Conservation (phyloP, 2,797 vertebrate genomes). For the Iguana delicatissima region DNA sequence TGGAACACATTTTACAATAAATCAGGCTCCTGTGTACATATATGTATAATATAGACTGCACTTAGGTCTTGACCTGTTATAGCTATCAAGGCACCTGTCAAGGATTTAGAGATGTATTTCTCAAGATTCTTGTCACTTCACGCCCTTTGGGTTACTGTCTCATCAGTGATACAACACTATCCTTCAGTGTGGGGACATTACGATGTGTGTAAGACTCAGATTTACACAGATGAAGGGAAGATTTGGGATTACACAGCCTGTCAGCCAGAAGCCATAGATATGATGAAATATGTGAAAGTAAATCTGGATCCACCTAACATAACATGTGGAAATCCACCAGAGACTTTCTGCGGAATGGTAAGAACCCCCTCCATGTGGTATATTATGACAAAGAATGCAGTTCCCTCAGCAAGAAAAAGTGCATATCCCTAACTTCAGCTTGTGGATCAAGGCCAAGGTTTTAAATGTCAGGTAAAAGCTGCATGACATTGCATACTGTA, state of each 20-base stretch:
- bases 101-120: slow-evolving; percentile 90
- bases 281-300: slow-evolving; percentile 95
- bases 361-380: slow-evolving; percentile 69
- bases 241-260: slow-evolving; percentile 99
- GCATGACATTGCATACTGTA: neutral
- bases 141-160: slow-evolving; percentile 89
- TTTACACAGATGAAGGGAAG: slow-evolving; percentile 94
- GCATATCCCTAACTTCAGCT: neutral
- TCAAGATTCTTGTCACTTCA: slow-evolving; percentile 91
- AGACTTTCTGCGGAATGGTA: slow-evolving; percentile 98
- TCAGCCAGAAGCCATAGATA: slow-evolving; percentile 95
- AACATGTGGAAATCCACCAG: slow-evolving; percentile 97
- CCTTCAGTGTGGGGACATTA: slow-evolving; percentile 97
- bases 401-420: slow-evolving; percentile 17
- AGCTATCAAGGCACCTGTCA: slow-evolving; percentile 61
- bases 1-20: slow-evolving; percentile 68
- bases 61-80: slow-evolving; percentile 47
- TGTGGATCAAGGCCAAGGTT: slow-evolving; percentile 38
- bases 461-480: neutral
- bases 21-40: slow-evolving; percentile 22
- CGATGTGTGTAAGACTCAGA: slow-evolving; percentile 95
- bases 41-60: slow-evolving; percentile 64
- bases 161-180: slow-evolving; percentile 92
- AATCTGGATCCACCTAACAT: slow-evolving; percentile 95
- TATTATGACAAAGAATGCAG: slow-evolving; percentile 2